Conservation (phyloP, 1,140 invertebrate genomes). For the Drosophila nebulosa region DNA sequence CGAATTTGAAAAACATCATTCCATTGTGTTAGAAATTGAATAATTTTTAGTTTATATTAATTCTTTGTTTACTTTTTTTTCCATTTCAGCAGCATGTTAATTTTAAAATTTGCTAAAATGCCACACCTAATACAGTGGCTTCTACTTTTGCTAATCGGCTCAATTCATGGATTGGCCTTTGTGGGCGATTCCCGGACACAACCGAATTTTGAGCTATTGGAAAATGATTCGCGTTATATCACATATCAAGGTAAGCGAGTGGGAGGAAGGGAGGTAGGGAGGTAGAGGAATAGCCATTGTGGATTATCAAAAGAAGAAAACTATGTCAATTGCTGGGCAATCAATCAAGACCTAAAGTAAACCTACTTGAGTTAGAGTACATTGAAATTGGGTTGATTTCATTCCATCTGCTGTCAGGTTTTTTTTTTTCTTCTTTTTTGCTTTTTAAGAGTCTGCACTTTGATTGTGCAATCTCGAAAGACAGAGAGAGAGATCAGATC, state of each 20-base stretch:
- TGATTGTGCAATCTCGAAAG: slow-evolving; percentile 31
- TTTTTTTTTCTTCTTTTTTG: neutral
- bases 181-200: slow-evolving; percentile 32
- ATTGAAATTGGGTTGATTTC: slow-evolving; percentile 58
- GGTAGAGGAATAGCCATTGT: neutral
- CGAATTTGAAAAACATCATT: no score
- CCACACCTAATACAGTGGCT: slow-evolving; percentile 28
- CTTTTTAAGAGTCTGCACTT: slow-evolving; percentile 28
- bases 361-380: slow-evolving; percentile 29
- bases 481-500: neutral
- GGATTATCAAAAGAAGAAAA: slow-evolving; percentile 63
- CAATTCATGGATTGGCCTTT: slow-evolving; percentile 25
- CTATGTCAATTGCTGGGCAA: slow-evolving; percentile 67
- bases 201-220: slow-evolving; percentile 64
- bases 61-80: slow-evolving; percentile 10
- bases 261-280: neutral
- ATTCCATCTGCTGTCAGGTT: slow-evolving; percentile 44
- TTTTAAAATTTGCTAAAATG: slow-evolving; percentile 70
- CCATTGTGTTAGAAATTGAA: neutral
- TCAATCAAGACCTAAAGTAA: slow-evolving; percentile 50
- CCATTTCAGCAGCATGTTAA: slow-evolving; percentile 70
- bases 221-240: slow-evolving; percentile 81
- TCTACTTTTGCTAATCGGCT: slow-evolving; percentile 41
- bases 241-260: slow-evolving; percentile 81
- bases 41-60: neutral